Evolutionary conservation across 1,140 invertebrate genomes (phyloP).

Genomic region (Polyergus mexicanus): DNA sequence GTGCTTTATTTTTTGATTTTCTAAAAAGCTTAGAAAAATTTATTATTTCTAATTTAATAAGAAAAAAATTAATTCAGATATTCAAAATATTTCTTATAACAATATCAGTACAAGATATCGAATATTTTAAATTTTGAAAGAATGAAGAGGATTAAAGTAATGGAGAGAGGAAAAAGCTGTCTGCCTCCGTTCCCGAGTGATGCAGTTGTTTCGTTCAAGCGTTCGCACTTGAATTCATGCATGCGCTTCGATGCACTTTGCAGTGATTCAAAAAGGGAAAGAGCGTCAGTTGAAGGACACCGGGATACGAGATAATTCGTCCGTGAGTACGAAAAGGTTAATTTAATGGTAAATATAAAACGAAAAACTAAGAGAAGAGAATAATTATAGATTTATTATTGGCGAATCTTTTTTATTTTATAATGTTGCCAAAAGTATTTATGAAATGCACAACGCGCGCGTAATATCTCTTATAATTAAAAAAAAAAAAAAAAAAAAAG

Average conservation of each 20-base stretch:
- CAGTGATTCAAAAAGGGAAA: slow-evolving; percentile 41
- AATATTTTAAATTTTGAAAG: slow-evolving; percentile 8
- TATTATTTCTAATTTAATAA: slow-evolving; percentile 11
- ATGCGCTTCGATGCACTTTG: slow-evolving; percentile 33
- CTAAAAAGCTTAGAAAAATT: neutral
- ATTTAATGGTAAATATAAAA: slow-evolving; percentile 10
- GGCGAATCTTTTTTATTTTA: neutral
- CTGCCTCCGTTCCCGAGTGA: slow-evolving; percentile 12
- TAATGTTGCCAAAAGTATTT: neutral
- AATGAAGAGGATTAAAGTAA: neutral
- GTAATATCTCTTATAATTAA: neutral
- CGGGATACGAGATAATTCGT: neutral
- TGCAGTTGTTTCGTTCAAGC: slow-evolving; percentile 32
- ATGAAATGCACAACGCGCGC: slow-evolving; percentile 4
- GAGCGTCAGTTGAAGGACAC: slow-evolving; percentile 17
- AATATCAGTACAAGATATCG: neutral
- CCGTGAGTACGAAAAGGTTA: neutral
- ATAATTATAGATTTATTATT: slow-evolving; percentile 3
- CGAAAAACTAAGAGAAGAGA: neutral
- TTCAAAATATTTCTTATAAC: neutral
- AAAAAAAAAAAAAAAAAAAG: neutral
- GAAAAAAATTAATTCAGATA: neutral
- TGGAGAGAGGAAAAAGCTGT: neutral
- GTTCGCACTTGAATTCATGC: slow-evolving; percentile 44
- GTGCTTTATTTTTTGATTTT: neutral